phyloP scores from a whole-genome alignment of 1,140 invertebrate genomes.

The Adoxophyes honmai region DNA sequence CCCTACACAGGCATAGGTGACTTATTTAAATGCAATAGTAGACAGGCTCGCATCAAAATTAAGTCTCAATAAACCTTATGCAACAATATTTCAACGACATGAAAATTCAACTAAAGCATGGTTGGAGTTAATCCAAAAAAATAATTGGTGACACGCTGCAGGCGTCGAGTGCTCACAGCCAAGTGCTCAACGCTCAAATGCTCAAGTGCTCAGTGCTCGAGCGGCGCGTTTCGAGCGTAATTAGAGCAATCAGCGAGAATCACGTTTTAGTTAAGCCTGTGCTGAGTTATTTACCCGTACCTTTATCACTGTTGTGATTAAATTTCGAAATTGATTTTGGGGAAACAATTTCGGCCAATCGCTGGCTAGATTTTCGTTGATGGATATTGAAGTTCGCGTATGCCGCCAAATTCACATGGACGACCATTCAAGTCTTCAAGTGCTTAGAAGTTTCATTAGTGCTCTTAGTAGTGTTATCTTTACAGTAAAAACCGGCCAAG shows the following conservation, averaged over 20 bases:
- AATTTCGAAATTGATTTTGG: background rate
- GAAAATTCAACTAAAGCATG: background rate
- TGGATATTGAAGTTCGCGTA: no score
- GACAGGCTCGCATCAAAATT: no score
- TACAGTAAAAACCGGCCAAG: no score
- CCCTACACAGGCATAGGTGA: no score
- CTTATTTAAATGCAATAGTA: no score
- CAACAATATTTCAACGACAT: no score
- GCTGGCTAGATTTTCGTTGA: background rate
- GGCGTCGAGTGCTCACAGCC: background rate
- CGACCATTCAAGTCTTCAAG: no score
- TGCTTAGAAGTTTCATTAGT: no score
- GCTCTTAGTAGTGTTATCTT: no score
- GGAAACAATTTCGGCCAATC: no score
- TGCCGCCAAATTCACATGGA: no score
- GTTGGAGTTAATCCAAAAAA: conserved; percentile 54
- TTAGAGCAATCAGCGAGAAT: conserved; percentile 51
- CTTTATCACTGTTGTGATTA: background rate
- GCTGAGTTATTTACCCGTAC: background rate
- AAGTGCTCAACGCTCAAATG: conserved; percentile 24
- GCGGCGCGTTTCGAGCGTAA: conserved; percentile 34
- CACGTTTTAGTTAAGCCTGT: conserved; percentile 41
- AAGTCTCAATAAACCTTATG: no score
- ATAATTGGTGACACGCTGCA: conserved; percentile 41
- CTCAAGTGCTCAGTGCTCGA: conserved; percentile 24